Evolutionary conservation across 2,888 invertebrate species (phyloP), one percentile per base, ranked within the genome.

Genomic region (Tenodera sinensis): DNA sequence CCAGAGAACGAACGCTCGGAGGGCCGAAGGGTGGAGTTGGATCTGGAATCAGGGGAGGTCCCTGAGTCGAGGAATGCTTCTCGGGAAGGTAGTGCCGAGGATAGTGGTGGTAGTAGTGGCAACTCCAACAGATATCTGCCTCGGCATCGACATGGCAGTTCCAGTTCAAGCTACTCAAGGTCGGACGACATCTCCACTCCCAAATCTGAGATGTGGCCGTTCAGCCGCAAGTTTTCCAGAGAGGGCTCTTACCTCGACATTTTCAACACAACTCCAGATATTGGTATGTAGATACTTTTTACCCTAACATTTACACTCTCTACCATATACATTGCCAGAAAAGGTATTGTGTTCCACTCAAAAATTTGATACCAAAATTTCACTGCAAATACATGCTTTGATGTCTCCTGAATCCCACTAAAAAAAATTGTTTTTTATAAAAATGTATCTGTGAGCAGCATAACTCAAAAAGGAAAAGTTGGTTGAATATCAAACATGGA

Each of bases 201-300:
- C 25, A 88, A 84, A 83, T 71, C 84, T 84, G 88, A 88, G 8
- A 20, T 54, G 15, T 89, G 89, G 89, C 71, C 86, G 1, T 86
- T 89, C 42, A 82, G 20, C n/a, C 83, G 87, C 20, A 89, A 89
- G 83, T 86, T 83, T 27, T 89, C 89, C 7, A 83, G 86, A n/a
- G 89, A 89, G 28, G 85, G 90, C 42, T 89, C 91, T 34, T 91
- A 91, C 15, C 91, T 92, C 34, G 92, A 93, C 87, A 91, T 92
- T 20, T 93, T 93, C 86, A 93, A 93, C 34, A 92, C 92, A 6
- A 93, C 93, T 89, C 93, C 93, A 14, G 93, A 92, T 87, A 93
- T 93, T 81, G 93, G 93, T 28, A 92, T 86, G 90, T 2, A 28
- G 6, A 15, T 84, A 28, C 7, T 28, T 30, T n/a, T n/a, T n/a